Percentiles rank a stretch among this genome's conserved stretches.
These are phyloP conservation scores for Agrochola lychnidis DNA, from an alignment of 2,888 invertebrate genomes.

Conservation along the genomic window DNA sequence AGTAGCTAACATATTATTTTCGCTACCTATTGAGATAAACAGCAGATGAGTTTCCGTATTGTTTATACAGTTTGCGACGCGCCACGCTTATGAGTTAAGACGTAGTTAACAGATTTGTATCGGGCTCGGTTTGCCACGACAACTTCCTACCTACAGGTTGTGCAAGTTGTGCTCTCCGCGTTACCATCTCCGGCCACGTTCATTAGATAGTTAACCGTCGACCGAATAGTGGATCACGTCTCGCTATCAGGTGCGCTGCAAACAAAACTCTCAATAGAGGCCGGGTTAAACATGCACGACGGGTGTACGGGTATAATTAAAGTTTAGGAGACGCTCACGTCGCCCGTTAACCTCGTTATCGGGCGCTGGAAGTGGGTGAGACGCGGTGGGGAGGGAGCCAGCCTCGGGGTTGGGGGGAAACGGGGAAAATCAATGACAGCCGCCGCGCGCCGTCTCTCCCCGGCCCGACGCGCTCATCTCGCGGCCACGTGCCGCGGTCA, in stretches of 20 bases:
- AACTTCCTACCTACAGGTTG: slow-evolving; percentile 71
- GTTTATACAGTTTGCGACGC: slow-evolving; percentile 67
- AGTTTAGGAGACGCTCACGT: slow-evolving; percentile 91
- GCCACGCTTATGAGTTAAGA: slow-evolving; percentile 73
- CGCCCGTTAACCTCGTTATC: slow-evolving; percentile 91
- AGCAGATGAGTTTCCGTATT: slow-evolving; percentile 64
- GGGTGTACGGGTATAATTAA: slow-evolving; percentile 90
- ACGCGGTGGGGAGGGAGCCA: slow-evolving; percentile 86
- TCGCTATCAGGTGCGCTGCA: slow-evolving; percentile 88
- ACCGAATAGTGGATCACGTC: slow-evolving; percentile 83
- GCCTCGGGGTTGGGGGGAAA: slow-evolving; percentile 83
- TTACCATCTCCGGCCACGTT: slow-evolving; percentile 81
- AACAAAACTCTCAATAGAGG: slow-evolving; percentile 89
- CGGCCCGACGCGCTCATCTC: slow-evolving; percentile 89
- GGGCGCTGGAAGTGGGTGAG: slow-evolving; percentile 91
- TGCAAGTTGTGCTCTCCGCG: slow-evolving; percentile 73
- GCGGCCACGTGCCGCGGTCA: slow-evolving; percentile 90
- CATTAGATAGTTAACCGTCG: slow-evolving; percentile 83
- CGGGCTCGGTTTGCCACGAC: slow-evolving; percentile 66
- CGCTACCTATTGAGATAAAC: slow-evolving; percentile 41
- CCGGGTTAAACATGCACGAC: slow-evolving; percentile 90
- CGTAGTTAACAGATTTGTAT: slow-evolving; percentile 80
- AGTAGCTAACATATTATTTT: slow-evolving; percentile 51
- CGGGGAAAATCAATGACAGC: slow-evolving; percentile 91
- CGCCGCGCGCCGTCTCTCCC: slow-evolving; percentile 90